phyloP scores from a whole-genome alignment of 2,888 invertebrate genomes.

The Acheta domesticus region DNA sequence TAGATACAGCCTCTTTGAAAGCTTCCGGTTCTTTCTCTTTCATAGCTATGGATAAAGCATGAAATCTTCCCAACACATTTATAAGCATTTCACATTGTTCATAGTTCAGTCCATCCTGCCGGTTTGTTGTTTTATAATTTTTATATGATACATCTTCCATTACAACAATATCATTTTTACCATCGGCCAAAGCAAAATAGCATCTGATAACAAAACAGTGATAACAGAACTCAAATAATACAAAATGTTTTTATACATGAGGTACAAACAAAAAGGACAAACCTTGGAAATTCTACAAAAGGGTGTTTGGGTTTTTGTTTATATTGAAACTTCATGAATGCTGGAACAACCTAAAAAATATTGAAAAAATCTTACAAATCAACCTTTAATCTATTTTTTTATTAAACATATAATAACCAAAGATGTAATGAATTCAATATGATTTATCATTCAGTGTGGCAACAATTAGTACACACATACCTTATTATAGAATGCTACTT shows the following conservation, averaged over 20 bases:
- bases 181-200: slow-evolving; percentile 48
- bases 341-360: slow-evolving; percentile 42
- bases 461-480: not conserved
- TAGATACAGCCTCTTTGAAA: slow-evolving; percentile 45
- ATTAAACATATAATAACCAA: too few relatives aligned
- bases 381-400: too few relatives aligned
- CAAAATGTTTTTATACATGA: not conserved
- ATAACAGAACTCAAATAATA: not conserved
- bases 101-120: slow-evolving; percentile 54
- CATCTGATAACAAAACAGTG: slow-evolving; percentile 18
- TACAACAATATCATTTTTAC: slow-evolving; percentile 55
- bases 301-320: slow-evolving; percentile 28
- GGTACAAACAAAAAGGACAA: not conserved
- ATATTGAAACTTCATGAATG: slow-evolving; percentile 41
- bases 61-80: slow-evolving; percentile 56
- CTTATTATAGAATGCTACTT: not conserved
- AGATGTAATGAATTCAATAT: too few relatives aligned
- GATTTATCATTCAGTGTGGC: too few relatives aligned
- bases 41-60: slow-evolving; percentile 59
- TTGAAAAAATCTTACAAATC: not conserved
- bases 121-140: slow-evolving; percentile 49
- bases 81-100: slow-evolving; percentile 53
- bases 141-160: slow-evolving; percentile 55
- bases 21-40: slow-evolving; percentile 54
- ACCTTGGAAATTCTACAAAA: slow-evolving; percentile 28